Evolutionary conservation across 1,140 invertebrate species (phyloP).

Genomic region (Pachypeltis micranthus): DNA sequence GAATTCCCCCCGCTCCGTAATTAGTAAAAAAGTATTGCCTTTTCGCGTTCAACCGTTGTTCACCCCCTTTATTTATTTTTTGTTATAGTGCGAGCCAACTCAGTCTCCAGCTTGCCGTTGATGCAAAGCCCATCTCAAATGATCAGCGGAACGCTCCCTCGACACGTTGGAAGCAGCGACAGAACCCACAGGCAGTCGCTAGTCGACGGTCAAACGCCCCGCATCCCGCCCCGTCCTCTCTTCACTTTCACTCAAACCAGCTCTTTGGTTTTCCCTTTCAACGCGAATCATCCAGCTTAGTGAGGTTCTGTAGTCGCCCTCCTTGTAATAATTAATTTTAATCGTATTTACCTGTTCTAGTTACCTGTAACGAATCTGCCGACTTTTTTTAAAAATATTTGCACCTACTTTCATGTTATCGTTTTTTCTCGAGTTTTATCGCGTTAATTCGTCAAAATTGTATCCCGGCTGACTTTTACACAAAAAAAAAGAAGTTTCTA

Average conservation of each 20-base stretch:
- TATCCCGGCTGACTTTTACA: not conserved
- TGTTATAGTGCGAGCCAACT: constrained; percentile 3
- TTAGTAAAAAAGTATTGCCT: too few relatives aligned
- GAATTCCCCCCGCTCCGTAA: too few relatives aligned
- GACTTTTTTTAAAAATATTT: not conserved
- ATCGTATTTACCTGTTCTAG: too few relatives aligned
- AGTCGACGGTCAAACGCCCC: not conserved
- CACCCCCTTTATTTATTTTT: too few relatives aligned
- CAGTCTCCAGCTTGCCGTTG: not conserved
- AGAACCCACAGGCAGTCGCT: not conserved
- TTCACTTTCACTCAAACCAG: constrained; percentile 8
- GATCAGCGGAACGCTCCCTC: constrained; percentile 5
- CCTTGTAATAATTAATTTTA: not conserved
- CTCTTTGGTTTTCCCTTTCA: not conserved
- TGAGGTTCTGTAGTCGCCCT: not conserved
- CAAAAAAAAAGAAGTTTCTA: not conserved
- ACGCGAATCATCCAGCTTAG: constrained; percentile 10
- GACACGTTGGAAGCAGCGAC: not conserved
- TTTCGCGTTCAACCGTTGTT: too few relatives aligned
- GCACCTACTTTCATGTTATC: not conserved
- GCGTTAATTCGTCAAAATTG: not conserved
- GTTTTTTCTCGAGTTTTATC: not conserved
- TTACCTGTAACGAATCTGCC: too few relatives aligned
- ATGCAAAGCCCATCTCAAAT: not conserved
- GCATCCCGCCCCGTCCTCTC: constrained; percentile 1